Evolutionary conservation across 1,140 invertebrate genomes (phyloP).

Genomic region (Limonius californicus): DNA sequence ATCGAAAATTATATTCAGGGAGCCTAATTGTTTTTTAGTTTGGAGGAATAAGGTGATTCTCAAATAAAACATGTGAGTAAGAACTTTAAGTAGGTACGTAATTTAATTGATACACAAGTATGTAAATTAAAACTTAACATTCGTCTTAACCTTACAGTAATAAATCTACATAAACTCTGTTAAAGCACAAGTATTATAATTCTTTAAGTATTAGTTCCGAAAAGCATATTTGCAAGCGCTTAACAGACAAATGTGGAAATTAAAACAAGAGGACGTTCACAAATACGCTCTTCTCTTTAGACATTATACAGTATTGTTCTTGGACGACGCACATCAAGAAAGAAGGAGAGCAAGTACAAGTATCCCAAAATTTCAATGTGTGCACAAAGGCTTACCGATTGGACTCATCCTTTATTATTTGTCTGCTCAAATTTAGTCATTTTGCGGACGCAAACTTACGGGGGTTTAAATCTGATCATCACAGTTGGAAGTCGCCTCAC

Average conservation of each 20-base stretch:
- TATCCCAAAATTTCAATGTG: too few species aligned
- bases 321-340: background rate
- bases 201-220: background rate
- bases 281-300: background rate
- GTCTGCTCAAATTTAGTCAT: too few species aligned
- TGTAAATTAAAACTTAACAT: conserved; percentile 13
- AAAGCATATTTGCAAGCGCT: background rate
- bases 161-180: conserved; percentile 4
- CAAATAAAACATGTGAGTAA: too few species aligned
- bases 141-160: conserved; percentile 3
- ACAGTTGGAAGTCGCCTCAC: background rate
- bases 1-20: too few species aligned
- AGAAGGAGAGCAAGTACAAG: background rate
- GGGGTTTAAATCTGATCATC: background rate
- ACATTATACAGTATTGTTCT: background rate
- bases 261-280: too few species aligned
- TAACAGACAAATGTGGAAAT: too few species aligned
- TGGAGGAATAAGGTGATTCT: too few species aligned
- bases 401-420: too few species aligned
- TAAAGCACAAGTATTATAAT: background rate
- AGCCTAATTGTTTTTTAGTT: too few species aligned
- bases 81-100: background rate
- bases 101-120: background rate
- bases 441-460: background rate
- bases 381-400: too few species aligned